Evolutionary conservation across 2,888 invertebrate species (phyloP), one percentile per base, ranked within the genome.

Genomic region (Nudaria mundana): DNA sequence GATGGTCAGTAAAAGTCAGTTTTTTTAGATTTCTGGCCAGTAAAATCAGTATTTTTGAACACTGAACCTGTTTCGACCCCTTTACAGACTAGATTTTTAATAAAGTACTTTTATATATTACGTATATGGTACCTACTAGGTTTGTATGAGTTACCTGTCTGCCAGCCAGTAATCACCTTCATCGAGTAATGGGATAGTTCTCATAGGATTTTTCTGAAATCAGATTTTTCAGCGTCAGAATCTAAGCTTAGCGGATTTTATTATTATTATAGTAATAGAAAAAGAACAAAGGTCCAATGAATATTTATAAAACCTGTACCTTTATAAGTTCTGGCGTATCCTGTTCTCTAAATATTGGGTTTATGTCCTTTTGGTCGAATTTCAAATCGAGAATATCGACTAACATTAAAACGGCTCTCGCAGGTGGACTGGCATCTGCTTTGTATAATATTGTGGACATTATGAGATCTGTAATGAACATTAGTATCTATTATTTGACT

Each of bases 131-230:
- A n/a, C n/a, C n/a, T n/a, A n/a, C n/a, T n/a, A n/a, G n/a, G n/a
- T n/a, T n/a, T n/a, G n/a, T n/a, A n/a, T 20, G 15, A 18, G 16
- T 40, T 62, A 82, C 86, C 86, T 87, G 57, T 87, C 86, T 3
- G 77, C 80, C 43, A 86, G 52, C 45, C 66, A 67, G 57, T 70
- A 85, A 33, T 76, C 76, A 1, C 68, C 78, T 48, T 85, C 86
- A 32, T 80, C 81, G 30, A 74, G 63, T 8, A 78, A 52, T 1
- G 86, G 86, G 31, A 87, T 66, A 0, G 86, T 84, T 44, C 71
- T 71, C 84, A 87, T 85, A 1, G 86, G 85, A 43, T 86, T 87
- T 77, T 78, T 84, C 86, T 87, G 70, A 73, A 79, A 52, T 4
- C 3, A 18, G 16, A 15, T 15, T 12, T 11, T 1, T 4, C 5